These are phyloP conservation scores for Petrolisthes manimaculis DNA, from an alignment of 2,888 invertebrate species.

Conservation along the genomic window DNA sequence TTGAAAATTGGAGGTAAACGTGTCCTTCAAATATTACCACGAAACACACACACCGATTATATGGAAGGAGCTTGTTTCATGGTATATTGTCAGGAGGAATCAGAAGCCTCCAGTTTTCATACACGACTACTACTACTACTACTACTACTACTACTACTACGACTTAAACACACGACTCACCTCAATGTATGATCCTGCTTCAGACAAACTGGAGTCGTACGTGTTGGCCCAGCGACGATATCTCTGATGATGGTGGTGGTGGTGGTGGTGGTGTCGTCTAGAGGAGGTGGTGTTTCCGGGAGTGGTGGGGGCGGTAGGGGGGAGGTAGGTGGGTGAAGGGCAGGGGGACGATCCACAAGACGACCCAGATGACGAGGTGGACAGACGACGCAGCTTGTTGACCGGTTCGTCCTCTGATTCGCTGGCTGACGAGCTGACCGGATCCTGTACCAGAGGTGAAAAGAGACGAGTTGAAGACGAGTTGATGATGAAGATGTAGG, in stretches of 20 bases:
- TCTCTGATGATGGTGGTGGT: constrained; percentile 6
- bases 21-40: no score
- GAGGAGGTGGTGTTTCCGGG: constrained; percentile 42
- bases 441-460: constrained; percentile 62
- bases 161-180: constrained; percentile 19
- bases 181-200: constrained; percentile 65
- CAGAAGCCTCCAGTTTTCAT: no score
- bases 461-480: not conserved
- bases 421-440: constrained; percentile 46
- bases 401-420: constrained; percentile 64
- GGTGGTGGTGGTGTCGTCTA: constrained; percentile 27
- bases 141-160: not conserved
- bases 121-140: no score
- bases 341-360: constrained; percentile 44
- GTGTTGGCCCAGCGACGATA: constrained; percentile 37
- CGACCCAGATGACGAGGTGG: constrained; percentile 53
- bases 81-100: no score
- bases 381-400: constrained; percentile 63
- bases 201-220: constrained; percentile 62
- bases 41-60: not conserved
- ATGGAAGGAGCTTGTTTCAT: not conserved
- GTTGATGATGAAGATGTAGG: no score
- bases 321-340: constrained; percentile 22
- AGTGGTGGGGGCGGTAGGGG: constrained; percentile 30
- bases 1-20: no score